A percentile compares a stretch with the other conserved stretches of the same genome.
phyloP scores from a whole-genome alignment of 2,797 vertebrate species.

The Rousettus madagascariensis region DNA sequence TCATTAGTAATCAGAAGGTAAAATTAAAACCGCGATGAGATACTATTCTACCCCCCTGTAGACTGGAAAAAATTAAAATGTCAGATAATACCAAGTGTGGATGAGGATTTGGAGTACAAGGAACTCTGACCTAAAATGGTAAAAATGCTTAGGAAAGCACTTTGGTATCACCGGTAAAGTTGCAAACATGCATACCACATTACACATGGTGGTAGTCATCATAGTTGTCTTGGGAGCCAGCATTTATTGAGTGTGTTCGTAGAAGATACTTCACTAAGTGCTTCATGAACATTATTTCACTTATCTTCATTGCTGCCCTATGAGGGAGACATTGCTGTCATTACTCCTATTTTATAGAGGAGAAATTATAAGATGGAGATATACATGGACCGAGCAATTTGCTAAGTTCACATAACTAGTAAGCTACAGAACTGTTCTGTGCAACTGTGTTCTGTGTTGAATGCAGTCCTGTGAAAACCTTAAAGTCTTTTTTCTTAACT shows the following conservation, averaged over 20 bases:
- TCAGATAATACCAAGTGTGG: not conserved
- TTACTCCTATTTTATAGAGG: not conserved
- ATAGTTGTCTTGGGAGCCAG: not conserved
- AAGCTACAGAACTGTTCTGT: not conserved
- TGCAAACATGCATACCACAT: not conserved
- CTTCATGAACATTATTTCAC: not conserved
- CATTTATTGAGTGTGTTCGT: not conserved
- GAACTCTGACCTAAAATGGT: not conserved
- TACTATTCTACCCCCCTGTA: not conserved
- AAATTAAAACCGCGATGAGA: not conserved
- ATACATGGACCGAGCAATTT: not conserved
- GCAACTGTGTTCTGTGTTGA: not conserved
- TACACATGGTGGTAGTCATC: not conserved
- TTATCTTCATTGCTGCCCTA: not conserved
- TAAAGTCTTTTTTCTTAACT: not conserved
- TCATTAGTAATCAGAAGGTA: not conserved
- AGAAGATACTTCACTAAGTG: not conserved
- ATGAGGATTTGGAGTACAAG: not conserved
- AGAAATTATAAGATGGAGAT: slow-evolving; percentile 1
- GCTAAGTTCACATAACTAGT: not conserved
- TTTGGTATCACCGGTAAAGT: not conserved
- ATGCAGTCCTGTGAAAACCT: not conserved
- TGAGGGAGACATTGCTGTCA: not conserved
- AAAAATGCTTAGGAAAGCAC: not conserved
- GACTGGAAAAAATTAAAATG: not conserved